A percentile compares a stretch with the other conserved stretches of the same genome.
phyloP scores from a whole-genome alignment of 2,888 invertebrate genomes.

The Tenthredo distinguenda region DNA sequence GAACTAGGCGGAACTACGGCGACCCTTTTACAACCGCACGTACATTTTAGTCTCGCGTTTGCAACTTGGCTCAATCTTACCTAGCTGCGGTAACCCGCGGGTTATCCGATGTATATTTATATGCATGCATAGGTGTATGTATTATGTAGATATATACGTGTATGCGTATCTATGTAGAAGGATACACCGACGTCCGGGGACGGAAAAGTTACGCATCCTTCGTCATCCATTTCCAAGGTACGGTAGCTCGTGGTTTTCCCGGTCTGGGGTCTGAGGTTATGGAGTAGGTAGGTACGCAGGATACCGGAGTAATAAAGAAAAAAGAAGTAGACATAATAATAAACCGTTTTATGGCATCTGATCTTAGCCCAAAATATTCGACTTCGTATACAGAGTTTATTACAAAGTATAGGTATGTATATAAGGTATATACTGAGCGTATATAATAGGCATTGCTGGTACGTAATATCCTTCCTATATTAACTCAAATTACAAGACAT shows the following conservation, averaged over 20 bases:
- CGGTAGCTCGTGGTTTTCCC: conserved; percentile 2
- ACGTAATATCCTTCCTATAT: conserved; percentile 27
- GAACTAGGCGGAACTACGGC: neutral
- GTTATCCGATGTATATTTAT: conserved; percentile 21
- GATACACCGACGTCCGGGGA: conserved; percentile 20
- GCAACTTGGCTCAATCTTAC: conserved; percentile 12
- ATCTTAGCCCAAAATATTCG: conserved; percentile 30
- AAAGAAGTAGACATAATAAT: conserved; percentile 22
- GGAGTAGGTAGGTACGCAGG: neutral
- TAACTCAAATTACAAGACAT: conserved; percentile 32
- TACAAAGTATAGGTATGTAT: conserved; percentile 1
- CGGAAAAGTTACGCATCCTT: conserved; percentile 3
- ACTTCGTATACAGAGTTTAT: conserved; percentile 11
- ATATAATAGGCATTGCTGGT: neutral
- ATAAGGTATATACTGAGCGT: neutral
- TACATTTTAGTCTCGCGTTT: conserved; percentile 1
- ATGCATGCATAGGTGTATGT: neutral
- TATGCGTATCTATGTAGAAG: neutral
- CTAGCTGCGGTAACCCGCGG: conserved; percentile 21
- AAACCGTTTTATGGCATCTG: conserved; percentile 33
- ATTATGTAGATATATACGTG: neutral
- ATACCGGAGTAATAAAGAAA: neutral
- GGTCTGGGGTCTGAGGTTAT: neutral
- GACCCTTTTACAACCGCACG: conserved; percentile 24
- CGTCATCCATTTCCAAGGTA: conserved; percentile 24